Conservation (phyloP, 2,113 vertebrate genomes). For the Mustela nigripes region DNA sequence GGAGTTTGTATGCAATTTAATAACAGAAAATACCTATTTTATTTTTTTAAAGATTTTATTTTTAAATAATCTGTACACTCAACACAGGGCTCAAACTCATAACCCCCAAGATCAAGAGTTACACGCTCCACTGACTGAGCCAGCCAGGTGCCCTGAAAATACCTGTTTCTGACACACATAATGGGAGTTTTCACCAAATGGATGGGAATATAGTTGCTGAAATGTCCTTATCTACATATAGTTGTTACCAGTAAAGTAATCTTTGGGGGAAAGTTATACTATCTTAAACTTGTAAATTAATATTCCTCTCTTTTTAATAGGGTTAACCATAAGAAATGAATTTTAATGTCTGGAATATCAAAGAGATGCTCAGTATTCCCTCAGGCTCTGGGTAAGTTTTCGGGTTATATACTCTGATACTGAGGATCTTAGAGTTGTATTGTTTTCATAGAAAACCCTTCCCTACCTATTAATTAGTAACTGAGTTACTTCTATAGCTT, state of each 20-base stretch:
- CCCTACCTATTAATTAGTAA: background rate
- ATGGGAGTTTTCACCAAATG: slow-evolving; percentile 29
- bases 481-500: background rate
- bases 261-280: background rate
- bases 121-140: background rate
- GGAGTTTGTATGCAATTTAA: background rate
- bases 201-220: background rate
- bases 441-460: background rate
- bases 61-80: background rate
- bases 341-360: slow-evolving; percentile 93
- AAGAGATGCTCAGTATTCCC: slow-evolving; percentile 93
- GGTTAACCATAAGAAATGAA: slow-evolving; percentile 89
- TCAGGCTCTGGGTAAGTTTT: slow-evolving; percentile 88
- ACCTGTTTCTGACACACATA: slow-evolving; percentile 19
- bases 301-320: slow-evolving; percentile 70
- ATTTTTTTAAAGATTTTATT: background rate
- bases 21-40: background rate
- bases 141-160: background rate
- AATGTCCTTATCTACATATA: slow-evolving; percentile 27
- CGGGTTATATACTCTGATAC: slow-evolving; percentile 16
- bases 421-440: background rate
- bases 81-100: background rate
- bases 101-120: background rate
- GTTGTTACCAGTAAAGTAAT: slow-evolving; percentile 36
- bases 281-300: slow-evolving; percentile 43